Evolutionary conservation across 37 sponge, comb jelly and placozoan species (phyloP).

Genomic region (Ianthella basta): DNA sequence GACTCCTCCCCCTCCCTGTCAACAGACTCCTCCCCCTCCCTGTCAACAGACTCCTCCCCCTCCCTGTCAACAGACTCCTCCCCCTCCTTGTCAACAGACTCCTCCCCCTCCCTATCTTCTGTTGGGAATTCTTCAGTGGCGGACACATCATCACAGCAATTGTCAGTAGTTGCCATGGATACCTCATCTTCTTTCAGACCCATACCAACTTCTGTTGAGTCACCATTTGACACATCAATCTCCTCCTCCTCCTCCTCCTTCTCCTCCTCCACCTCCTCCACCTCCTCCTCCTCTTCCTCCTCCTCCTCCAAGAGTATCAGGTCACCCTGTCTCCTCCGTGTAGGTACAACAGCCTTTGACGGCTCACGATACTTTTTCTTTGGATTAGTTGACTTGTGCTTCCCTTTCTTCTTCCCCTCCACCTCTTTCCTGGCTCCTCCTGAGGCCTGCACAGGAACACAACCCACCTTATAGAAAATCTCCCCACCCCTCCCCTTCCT

Average conservation of each 20-base stretch:
- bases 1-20: too few species aligned
- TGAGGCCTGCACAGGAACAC: background rate
- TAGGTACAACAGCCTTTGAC: constrained; percentile 20
- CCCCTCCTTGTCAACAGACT: too few species aligned
- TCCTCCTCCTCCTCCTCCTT: background rate
- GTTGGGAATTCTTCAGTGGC: too few species aligned
- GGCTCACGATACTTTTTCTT: constrained; percentile 65
- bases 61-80: too few species aligned
- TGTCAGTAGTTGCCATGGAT: background rate
- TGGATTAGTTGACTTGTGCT: constrained; percentile 57
- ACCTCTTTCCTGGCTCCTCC: constrained; percentile 17
- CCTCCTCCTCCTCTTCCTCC: constrained; percentile 7
- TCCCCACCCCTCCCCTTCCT: background rate
- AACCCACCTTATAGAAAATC: background rate
- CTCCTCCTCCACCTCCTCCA: constrained; percentile 1
- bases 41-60: too few species aligned
- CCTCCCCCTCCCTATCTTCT: too few species aligned
- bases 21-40: too few species aligned
- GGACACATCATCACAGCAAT: too few species aligned
- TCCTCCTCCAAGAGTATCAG: constrained; percentile 29
- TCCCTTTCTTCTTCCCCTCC: constrained; percentile 54
- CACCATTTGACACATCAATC: background rate
- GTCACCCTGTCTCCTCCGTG: constrained; percentile 50
- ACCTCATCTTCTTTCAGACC: background rate
- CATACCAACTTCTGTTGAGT: background rate